Evolutionary conservation across 2,888 invertebrate genomes (phyloP).

Genomic region (Mythimna albipuncta): DNA sequence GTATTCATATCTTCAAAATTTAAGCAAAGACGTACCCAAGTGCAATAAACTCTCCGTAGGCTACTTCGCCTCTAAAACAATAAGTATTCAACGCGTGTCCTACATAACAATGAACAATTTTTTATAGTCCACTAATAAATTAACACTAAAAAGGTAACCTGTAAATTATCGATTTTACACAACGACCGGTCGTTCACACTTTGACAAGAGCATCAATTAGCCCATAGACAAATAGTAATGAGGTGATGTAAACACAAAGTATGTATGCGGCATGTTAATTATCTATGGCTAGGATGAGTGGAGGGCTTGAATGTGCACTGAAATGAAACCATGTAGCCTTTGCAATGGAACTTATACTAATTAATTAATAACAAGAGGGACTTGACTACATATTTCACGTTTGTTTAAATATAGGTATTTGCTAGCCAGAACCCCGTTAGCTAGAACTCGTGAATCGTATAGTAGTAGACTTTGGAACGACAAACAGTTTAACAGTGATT

Average conservation of each 20-base stretch:
- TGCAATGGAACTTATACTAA: conserved; percentile 45
- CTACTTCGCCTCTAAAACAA: conserved; percentile 49
- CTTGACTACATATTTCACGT: conserved; percentile 27
- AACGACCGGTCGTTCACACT: conserved; percentile 64
- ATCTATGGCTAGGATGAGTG: conserved; percentile 47
- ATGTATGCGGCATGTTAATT: conserved; percentile 47
- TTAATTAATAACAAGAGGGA: conserved; percentile 53
- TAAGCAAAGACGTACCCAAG: conserved; percentile 30
- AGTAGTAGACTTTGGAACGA: conserved; percentile 2
- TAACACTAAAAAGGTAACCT: conserved; percentile 74
- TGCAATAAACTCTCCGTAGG: conserved; percentile 67
- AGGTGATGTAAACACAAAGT: conserved; percentile 45
- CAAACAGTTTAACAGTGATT: conserved; percentile 1
- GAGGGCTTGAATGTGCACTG: conserved; percentile 37
- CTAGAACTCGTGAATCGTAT: conserved; percentile 11
- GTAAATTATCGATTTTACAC: conserved; percentile 65
- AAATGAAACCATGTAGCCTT: conserved; percentile 50
- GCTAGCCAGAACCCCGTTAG: conserved; percentile 2
- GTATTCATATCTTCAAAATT: neutral
- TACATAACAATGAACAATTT: conserved; percentile 72
- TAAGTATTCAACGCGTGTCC: conserved; percentile 71
- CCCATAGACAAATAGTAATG: conserved; percentile 58
- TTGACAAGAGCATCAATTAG: conserved; percentile 51
- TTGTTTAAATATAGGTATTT: conserved; percentile 32
- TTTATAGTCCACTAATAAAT: conserved; percentile 75